phyloP scores from a whole-genome alignment of 2,888 invertebrate genomes.

The Caenorhabditis virilis region DNA sequence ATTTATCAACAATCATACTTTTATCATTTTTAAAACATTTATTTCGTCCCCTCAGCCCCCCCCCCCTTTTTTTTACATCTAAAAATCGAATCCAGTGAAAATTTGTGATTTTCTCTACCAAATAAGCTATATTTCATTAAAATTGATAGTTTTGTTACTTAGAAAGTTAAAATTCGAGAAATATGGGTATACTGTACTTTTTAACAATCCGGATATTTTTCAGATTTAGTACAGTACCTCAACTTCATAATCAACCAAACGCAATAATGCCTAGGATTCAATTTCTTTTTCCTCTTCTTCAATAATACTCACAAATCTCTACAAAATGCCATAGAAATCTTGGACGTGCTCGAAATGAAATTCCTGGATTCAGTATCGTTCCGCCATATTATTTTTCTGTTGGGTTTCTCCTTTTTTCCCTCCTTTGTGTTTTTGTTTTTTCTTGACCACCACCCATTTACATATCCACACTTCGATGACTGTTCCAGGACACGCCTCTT shows the following conservation, averaged over 20 bases:
- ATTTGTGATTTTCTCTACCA: background rate
- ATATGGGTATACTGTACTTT: background rate
- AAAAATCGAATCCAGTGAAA: too few relatives aligned
- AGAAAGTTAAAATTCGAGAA: background rate
- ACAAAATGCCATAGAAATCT: background rate
- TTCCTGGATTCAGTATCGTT: background rate
- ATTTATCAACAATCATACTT: too few relatives aligned
- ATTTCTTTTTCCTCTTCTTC: conserved; percentile 1
- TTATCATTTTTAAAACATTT: too few relatives aligned
- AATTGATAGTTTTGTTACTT: too few relatives aligned
- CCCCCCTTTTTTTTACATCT: too few relatives aligned
- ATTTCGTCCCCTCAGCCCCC: too few relatives aligned
- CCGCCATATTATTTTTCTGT: background rate
- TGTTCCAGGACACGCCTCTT: conserved; percentile 36
- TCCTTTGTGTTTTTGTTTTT: background rate
- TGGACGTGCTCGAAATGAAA: background rate
- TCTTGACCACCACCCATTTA: background rate
- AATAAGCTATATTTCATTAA: background rate
- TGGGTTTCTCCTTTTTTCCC: background rate
- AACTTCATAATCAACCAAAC: background rate
- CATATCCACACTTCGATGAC: conserved; percentile 17
- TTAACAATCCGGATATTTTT: background rate
- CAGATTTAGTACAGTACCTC: background rate
- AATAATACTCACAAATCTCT: too few relatives aligned
- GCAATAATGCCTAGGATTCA: background rate